Conservation (phyloP, 2,888 invertebrate species). For the Strigamia maritima region DNA sequence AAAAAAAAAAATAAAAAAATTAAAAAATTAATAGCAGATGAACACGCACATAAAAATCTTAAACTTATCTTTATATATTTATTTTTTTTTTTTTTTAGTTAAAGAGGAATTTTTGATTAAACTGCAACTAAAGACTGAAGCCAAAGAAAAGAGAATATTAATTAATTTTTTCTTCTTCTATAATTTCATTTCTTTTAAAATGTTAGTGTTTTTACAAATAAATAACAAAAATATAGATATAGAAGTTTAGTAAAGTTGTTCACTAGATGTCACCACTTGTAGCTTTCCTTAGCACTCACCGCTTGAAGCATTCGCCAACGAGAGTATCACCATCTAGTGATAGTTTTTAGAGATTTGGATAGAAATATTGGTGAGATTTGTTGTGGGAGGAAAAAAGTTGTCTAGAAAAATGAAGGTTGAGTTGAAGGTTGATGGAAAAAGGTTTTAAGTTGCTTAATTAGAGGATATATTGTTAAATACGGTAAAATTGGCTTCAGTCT, state of each 20-base stretch:
- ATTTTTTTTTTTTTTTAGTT: background rate
- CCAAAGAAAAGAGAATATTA: conserved; percentile 1
- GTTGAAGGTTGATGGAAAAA: background rate
- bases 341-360: background rate
- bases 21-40: background rate
- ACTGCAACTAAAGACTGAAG: conserved; percentile 27
- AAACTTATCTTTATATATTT: background rate
- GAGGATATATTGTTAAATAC: background rate
- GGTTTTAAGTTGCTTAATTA: background rate
- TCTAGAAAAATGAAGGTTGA: background rate
- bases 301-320: conserved; percentile 33
- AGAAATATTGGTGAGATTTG: background rate
- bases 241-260: background rate
- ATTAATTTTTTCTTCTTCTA: background rate
- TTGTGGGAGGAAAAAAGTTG: background rate
- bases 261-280: conserved; percentile 19
- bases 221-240: background rate
- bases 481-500: conserved; percentile 16
- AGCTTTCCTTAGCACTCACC: conserved; percentile 7
- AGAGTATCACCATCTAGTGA: conserved; percentile 34
- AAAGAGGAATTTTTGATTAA: conserved; percentile 8
- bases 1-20: conserved; percentile 17
- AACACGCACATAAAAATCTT: background rate
- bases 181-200: background rate
- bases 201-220: background rate